Conservation (phyloP, 2,888 invertebrate genomes). For the Euclidia mi region DNA sequence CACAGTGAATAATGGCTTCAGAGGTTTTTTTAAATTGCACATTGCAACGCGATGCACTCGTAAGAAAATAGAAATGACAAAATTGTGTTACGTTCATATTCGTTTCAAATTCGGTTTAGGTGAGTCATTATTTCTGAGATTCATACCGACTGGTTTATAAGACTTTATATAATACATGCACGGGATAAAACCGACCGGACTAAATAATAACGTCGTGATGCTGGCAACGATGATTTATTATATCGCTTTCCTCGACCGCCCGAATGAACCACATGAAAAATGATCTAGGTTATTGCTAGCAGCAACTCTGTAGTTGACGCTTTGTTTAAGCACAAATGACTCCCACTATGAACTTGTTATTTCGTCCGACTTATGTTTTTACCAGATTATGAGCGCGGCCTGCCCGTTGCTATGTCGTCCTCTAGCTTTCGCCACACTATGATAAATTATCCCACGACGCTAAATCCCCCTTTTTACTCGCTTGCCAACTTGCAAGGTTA, state of each 20-base stretch:
- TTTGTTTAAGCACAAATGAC: conserved; percentile 89
- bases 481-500: no score
- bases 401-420: conserved; percentile 49
- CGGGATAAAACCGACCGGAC: conserved; percentile 82
- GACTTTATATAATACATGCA: conserved; percentile 76
- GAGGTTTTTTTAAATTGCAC: conserved; percentile 23
- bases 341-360: conserved; percentile 85
- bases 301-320: conserved; percentile 88
- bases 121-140: conserved; percentile 33
- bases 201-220: conserved; percentile 88
- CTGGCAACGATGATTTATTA: conserved; percentile 89
- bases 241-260: conserved; percentile 87
- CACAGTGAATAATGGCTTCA: conserved; percentile 7
- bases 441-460: conserved; percentile 76
- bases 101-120: conserved; percentile 34
- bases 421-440: conserved; percentile 60
- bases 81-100: conserved; percentile 33
- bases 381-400: conserved; percentile 64
- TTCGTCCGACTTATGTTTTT: conserved; percentile 79
- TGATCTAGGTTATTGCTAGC: conserved; percentile 88
- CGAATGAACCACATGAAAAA: conserved; percentile 90
- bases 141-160: conserved; percentile 52
- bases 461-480: conserved; percentile 59
- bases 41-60: conserved; percentile 14
- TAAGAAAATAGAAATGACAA: conserved; percentile 8